These are phyloP conservation scores for Nomada fabriciana DNA, from an alignment of 2,888 invertebrate species.

Conservation along the genomic window DNA sequence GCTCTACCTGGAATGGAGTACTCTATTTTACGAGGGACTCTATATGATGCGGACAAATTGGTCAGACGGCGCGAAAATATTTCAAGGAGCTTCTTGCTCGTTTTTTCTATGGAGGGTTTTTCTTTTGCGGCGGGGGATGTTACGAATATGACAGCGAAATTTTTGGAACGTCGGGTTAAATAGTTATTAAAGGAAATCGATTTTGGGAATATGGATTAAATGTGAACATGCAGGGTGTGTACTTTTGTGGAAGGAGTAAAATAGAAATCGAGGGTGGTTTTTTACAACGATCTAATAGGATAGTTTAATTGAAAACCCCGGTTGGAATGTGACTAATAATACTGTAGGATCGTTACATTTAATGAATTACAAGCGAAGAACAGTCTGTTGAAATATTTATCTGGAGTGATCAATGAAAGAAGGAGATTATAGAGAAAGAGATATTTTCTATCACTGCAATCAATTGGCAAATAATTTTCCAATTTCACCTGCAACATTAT, in stretches of 20 bases:
- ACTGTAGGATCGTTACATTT: too few species aligned
- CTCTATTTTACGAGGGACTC: conserved; percentile 79
- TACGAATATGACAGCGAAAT: conserved; percentile 15
- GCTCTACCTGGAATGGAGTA: conserved; percentile 62
- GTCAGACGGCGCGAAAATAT: conserved; percentile 64
- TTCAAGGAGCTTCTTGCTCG: background rate
- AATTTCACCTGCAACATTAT: background rate
- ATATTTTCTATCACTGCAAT: background rate
- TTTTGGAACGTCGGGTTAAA: background rate
- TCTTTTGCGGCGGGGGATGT: background rate
- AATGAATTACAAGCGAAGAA: too few species aligned
- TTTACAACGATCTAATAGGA: too few species aligned
- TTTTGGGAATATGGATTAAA: background rate
- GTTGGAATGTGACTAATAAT: too few species aligned
- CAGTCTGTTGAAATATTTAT: too few species aligned
- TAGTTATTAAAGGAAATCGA: background rate
- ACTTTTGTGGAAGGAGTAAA: too few species aligned
- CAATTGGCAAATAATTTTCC: background rate
- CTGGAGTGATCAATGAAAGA: too few species aligned
- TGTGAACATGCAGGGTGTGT: too few species aligned
- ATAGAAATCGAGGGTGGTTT: too few species aligned
- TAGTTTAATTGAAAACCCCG: too few species aligned
- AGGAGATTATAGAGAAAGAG: too few species aligned
- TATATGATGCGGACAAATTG: conserved; percentile 81
- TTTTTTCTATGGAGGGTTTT: background rate